A percentile compares a stretch with the other conserved stretches of the same genome.
phyloP scores from a whole-genome alignment of 2,113 vertebrate genomes.

The Nibea albiflora region DNA sequence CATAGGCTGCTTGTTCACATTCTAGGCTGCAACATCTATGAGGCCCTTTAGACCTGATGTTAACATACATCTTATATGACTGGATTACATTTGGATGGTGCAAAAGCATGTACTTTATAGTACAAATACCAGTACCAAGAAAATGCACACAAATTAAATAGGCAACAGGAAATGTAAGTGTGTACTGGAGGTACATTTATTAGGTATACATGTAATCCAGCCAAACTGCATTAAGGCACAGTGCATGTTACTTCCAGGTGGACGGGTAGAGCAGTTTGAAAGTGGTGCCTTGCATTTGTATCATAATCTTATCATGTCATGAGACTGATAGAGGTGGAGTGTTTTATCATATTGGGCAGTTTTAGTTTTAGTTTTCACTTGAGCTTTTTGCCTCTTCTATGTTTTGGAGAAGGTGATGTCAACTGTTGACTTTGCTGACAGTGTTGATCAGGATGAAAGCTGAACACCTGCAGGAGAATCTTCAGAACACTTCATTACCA shows the following conservation, averaged over 20 bases:
- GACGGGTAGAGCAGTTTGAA: constrained; percentile 12
- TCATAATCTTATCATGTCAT: not conserved
- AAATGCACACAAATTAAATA: not conserved
- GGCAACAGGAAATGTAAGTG: not conserved
- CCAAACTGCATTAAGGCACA: constrained; percentile 8
- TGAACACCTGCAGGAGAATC: constrained; percentile 11
- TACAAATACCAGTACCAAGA: constrained; percentile 6
- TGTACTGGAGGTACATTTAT: not conserved
- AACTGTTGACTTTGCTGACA: constrained; percentile 16
- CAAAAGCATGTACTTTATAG: not conserved
- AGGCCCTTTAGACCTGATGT: constrained; percentile 26
- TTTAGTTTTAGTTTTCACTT: not conserved
- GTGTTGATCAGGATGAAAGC: not conserved
- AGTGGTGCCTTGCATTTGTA: constrained; percentile 12
- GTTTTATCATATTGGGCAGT: not conserved
- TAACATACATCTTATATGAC: not conserved
- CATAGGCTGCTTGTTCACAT: constrained; percentile 16
- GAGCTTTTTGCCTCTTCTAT: not conserved
- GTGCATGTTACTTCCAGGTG: constrained; percentile 13
- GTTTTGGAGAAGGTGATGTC: constrained; percentile 5
- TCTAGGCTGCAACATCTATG: not conserved
- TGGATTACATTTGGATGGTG: constrained; percentile 15
- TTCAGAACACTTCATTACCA: constrained; percentile 4
- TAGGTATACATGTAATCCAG: constrained; percentile 13
- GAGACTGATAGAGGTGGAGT: constrained; percentile 5